phyloP scores from a whole-genome alignment of 2,888 invertebrate species.

The Drosophila neotestacea region DNA sequence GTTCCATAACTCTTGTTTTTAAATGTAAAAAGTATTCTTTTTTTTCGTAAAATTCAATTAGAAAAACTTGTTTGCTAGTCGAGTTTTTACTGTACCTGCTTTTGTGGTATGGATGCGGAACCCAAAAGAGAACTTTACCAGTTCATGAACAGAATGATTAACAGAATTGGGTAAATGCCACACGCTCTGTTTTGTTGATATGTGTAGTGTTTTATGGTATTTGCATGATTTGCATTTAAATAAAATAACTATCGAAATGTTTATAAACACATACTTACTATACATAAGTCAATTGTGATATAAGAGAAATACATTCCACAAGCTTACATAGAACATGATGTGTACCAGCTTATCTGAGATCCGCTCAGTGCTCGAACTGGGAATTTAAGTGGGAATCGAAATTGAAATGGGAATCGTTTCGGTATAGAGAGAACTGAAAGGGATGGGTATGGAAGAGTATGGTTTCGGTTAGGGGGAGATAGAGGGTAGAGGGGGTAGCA shows the following conservation, averaged over 20 bases:
- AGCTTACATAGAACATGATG: slow-evolving; percentile 10
- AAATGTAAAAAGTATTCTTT: not conserved
- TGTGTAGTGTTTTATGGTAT: slow-evolving; percentile 41
- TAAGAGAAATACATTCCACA: slow-evolving; percentile 7
- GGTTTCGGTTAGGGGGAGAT: not conserved
- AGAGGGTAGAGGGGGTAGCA: too few species aligned
- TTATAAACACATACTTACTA: not conserved
- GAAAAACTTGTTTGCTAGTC: not conserved
- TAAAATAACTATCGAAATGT: slow-evolving; percentile 58
- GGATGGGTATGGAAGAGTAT: not conserved
- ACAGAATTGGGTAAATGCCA: slow-evolving; percentile 12
- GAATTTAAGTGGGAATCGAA: slow-evolving; percentile 23
- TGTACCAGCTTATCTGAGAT: slow-evolving; percentile 35
- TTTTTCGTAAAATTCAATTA: not conserved
- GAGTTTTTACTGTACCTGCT: slow-evolving; percentile 5
- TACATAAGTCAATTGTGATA: slow-evolving; percentile 14
- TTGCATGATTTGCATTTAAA: slow-evolving; percentile 61
- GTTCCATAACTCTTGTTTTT: not conserved
- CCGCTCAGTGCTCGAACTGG: slow-evolving; percentile 19
- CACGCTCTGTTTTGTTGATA: slow-evolving; percentile 27
- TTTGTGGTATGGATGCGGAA: slow-evolving; percentile 19
- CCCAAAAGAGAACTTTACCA: slow-evolving; percentile 15
- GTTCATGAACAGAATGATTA: slow-evolving; percentile 55
- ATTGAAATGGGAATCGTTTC: slow-evolving; percentile 18
- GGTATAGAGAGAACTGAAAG: not conserved